These are phyloP conservation scores for Erythrocebus patas DNA, from an alignment of 2,113 vertebrate genomes.

Conservation along the genomic window DNA sequence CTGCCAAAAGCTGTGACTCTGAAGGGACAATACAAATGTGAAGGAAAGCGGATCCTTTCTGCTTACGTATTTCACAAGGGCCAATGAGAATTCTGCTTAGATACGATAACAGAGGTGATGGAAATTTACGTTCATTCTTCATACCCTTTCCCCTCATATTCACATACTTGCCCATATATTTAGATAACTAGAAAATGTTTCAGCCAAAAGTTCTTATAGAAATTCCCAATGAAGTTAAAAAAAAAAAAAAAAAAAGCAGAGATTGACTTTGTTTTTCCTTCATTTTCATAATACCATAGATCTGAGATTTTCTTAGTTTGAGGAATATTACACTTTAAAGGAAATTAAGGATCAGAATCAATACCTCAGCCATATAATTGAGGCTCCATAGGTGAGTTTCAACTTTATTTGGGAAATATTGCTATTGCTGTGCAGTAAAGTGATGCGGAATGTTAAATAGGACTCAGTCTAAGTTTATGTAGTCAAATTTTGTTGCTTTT, in stretches of 20 bases:
- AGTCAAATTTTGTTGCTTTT: background rate
- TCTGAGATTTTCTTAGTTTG: background rate
- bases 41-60: background rate
- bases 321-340: background rate
- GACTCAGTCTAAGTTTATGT: background rate
- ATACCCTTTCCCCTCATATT: background rate
- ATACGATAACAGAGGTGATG: accelerated
- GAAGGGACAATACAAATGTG: conserved; percentile 6
- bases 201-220: background rate
- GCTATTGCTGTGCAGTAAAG: background rate
- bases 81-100: background rate
- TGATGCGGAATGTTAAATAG: background rate
- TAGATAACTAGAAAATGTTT: background rate
- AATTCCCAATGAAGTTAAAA: background rate
- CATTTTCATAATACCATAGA: background rate
- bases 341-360: background rate
- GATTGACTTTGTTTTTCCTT: background rate
- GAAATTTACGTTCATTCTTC: background rate
- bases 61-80: background rate
- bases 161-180: background rate
- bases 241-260: background rate
- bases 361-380: background rate
- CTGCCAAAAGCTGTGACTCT: conserved; percentile 58
- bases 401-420: background rate
- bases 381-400: background rate